These are phyloP conservation scores for Noctua pronuba DNA, from an alignment of 2,888 invertebrate genomes.

Conservation along the genomic window DNA sequence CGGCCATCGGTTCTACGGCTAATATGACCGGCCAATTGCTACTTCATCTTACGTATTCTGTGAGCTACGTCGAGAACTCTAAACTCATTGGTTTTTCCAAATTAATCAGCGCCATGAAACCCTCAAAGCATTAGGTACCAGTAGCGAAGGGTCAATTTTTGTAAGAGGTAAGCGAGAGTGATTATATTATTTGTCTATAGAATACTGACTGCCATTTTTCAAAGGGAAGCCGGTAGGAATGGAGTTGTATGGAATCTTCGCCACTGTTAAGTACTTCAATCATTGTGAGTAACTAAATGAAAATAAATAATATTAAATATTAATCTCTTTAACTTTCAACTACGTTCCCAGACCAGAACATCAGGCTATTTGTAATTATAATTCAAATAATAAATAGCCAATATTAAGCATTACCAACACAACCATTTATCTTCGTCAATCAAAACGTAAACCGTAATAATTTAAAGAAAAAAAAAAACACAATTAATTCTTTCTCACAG, in stretches of 20 bases:
- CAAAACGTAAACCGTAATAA: slow-evolving; percentile 28
- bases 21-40: too few relatives aligned
- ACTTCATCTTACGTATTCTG: too few relatives aligned
- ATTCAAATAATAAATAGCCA: slow-evolving; percentile 25
- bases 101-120: background rate
- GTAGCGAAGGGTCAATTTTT: too few relatives aligned
- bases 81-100: background rate
- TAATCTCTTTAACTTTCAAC: background rate
- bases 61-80: too few relatives aligned
- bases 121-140: background rate
- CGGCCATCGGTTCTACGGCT: too few relatives aligned
- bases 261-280: too few relatives aligned
- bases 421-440: slow-evolving; percentile 65
- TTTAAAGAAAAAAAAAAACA: slow-evolving; percentile 45
- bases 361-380: background rate
- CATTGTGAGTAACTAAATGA: background rate
- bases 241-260: too few relatives aligned
- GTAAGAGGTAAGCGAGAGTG: too few relatives aligned
- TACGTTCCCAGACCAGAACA: slow-evolving; percentile 6
- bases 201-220: too few relatives aligned
- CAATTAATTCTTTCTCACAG: slow-evolving; percentile 76
- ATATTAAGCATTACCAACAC: slow-evolving; percentile 33
- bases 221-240: too few relatives aligned
- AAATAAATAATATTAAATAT: background rate
- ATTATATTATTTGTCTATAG: too few relatives aligned